phyloP scores from a whole-genome alignment of 1,140 invertebrate genomes.

The Rhizoglyphus robini region DNA sequence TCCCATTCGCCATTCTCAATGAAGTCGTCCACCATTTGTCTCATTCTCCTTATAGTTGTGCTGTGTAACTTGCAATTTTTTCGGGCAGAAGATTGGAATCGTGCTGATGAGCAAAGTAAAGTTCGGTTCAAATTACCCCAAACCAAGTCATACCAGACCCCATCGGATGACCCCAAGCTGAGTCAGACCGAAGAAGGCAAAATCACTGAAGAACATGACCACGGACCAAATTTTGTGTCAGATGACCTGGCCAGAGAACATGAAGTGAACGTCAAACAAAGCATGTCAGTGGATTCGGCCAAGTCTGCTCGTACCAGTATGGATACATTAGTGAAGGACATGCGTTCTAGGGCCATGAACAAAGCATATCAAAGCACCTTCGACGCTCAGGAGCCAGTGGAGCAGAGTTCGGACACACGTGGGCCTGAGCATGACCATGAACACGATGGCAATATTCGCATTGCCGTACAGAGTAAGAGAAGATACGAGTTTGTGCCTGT shows the following conservation, averaged over 20 bases:
- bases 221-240: background rate
- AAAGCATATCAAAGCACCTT: background rate
- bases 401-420: no score
- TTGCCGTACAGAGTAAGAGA: slow-evolving; percentile 9
- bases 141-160: background rate
- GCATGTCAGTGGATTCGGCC: background rate
- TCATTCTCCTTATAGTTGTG: no score
- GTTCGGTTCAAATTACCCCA: background rate
- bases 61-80: no score
- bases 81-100: background rate
- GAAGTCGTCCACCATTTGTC: no score
- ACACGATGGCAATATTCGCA: background rate
- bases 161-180: background rate
- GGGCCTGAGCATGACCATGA: background rate
- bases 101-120: slow-evolving; percentile 7
- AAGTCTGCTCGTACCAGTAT: background rate
- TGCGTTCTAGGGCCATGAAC: background rate
- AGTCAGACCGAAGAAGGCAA: background rate
- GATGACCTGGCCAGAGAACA: background rate
- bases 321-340: background rate
- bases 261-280: background rate
- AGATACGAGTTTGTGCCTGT: slow-evolving; percentile 7
- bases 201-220: background rate
- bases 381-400: background rate
- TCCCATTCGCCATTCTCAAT: no score